A percentile compares a stretch with the other conserved stretches of the same genome.
phyloP scores from a whole-genome alignment of 2,113 vertebrate genomes.

The Rhipidura dahli region DNA sequence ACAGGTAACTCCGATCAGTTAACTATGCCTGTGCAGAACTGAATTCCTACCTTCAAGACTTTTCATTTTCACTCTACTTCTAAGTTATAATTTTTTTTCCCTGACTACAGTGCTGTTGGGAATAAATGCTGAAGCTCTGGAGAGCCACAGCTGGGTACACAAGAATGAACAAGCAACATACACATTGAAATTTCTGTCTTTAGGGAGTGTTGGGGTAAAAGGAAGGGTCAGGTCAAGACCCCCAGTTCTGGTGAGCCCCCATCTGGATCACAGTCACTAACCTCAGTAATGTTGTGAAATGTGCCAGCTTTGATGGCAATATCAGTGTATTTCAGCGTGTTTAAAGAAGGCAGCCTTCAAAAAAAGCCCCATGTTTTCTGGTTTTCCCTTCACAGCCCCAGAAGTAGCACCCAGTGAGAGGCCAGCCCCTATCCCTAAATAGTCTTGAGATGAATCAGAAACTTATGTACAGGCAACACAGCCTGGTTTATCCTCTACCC shows the following conservation, averaged over 20 bases:
- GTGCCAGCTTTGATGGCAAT: neutral
- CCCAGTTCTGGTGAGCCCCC: neutral
- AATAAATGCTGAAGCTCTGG: neutral
- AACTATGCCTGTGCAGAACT: neutral
- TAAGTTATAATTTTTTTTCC: neutral
- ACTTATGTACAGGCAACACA: neutral
- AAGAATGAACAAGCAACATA: neutral
- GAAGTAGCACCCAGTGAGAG: neutral
- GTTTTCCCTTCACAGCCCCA: neutral
- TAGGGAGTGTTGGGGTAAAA: neutral
- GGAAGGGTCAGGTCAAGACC: neutral
- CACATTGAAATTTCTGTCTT: neutral
- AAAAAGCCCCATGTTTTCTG: neutral
- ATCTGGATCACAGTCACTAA: neutral
- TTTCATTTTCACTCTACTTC: neutral
- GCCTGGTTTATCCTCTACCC: neutral
- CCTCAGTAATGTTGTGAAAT: neutral
- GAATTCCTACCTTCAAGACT: neutral
- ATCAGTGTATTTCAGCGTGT: neutral
- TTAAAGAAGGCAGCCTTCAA: neutral
- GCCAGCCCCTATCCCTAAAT: neutral
- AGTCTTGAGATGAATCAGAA: neutral
- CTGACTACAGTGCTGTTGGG: neutral
- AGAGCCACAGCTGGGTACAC: neutral
- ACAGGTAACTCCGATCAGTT: neutral